Evolutionary conservation across 2,113 vertebrate genomes (phyloP), one percentile per base, ranked within the genome.

Genomic region (Notiomystis cincta): DNA sequence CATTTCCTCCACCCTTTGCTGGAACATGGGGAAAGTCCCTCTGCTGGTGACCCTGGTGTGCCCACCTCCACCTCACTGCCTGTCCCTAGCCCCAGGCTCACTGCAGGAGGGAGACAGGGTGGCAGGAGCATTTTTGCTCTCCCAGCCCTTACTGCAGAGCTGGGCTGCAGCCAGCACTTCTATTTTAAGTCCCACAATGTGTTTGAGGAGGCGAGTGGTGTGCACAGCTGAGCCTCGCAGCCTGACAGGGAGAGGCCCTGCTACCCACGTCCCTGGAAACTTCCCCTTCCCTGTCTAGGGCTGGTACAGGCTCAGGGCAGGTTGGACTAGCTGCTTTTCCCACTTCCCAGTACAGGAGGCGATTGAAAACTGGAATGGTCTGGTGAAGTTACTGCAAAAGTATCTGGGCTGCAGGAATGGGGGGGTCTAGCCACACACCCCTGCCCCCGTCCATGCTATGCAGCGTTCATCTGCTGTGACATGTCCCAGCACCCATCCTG

Each of bases 181-280:
- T 97, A 96, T 97, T 96, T 97, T 93, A 90, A 96, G 92, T 66
- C 71, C 79, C 50, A 85, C 72, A 64, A 14, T 51, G 67, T 31
- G 24, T 77, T 58, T 88, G 75, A 93, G 88, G 75, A 95, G 90
- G 90, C 13, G 18, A 92, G 45, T 56, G 37, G 66, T 60, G 66
- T n/a, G 82, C 23, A 3, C 2, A n/a, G 71, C 82, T 16, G 3
- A 93, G 56, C 56, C 51, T 78, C 1, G 1, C 28, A 77, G 83
- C 45, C 58, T 0, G 1, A 42, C 7, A 4, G 31, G 45, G 87
- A 84, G 44, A 71, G 30, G 24, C 37, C 58, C 28, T 11, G 16
- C 81, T 56, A 56, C 54, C 38, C 33, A 62, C 2, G 0, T 33
- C 30, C 54, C 47, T 3, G 2, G 45, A 92, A 92, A 33, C 45